These are phyloP conservation scores for Trichonephila clavipes DNA, from an alignment of 1,140 invertebrate genomes.

Conservation along the genomic window DNA sequence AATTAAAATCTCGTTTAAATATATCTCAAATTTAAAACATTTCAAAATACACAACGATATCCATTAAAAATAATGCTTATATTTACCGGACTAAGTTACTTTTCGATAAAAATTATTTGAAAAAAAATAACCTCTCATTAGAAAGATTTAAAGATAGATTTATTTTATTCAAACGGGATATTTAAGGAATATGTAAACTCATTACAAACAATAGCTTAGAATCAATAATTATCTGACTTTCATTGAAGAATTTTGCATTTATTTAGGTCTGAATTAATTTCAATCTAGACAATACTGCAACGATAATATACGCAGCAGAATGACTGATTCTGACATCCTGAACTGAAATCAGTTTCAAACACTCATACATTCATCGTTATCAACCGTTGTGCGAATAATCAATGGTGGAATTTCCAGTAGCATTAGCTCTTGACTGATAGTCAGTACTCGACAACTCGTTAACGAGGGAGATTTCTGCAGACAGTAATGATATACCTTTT, in stretches of 20 bases:
- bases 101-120: no score
- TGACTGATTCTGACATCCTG: conserved; percentile 41
- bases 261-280: not conserved
- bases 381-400: conserved; percentile 30
- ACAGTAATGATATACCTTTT: conserved; percentile 62
- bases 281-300: no score
- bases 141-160: no score
- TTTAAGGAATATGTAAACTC: no score
- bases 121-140: no score
- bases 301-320: conserved; percentile 4
- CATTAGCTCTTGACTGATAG: conserved; percentile 61
- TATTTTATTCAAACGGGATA: no score
- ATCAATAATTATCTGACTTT: not conserved
- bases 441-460: conserved; percentile 10
- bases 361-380: not conserved
- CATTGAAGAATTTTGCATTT: no score
- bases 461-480: conserved; percentile 54
- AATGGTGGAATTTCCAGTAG: conserved; percentile 55
- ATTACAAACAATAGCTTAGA: not conserved
- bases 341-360: conserved; percentile 15
- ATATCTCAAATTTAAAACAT: no score
- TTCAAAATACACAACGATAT: no score
- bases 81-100: no score
- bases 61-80: no score
- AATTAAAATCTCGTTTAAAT: no score